A percentile compares a stretch with the other conserved stretches of the same genome.
Evolutionary conservation across 2,113 vertebrate genomes (phyloP).

Genomic region (Syngnathoides biaculeatus): DNA sequence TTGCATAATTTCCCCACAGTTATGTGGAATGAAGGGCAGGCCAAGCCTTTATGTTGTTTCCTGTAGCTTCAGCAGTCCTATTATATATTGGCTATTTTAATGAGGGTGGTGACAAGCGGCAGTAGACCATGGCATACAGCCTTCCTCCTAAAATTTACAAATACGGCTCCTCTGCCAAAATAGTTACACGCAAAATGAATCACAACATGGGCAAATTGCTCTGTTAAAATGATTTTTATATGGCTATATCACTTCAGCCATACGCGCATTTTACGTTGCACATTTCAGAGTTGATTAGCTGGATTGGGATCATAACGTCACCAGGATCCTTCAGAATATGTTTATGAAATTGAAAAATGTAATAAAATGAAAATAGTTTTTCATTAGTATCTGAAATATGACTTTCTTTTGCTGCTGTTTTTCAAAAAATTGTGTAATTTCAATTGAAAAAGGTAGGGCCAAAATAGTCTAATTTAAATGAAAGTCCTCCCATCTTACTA

Average conservation of each 20-base stretch:
- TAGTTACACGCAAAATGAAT: neutral
- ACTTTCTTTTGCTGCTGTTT: no score
- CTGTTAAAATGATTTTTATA: neutral
- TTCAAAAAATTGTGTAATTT: no score
- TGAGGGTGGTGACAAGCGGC: conserved; percentile 6
- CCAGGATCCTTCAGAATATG: no score
- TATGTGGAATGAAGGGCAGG: conserved; percentile 58
- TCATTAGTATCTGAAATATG: no score
- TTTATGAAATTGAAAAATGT: no score
- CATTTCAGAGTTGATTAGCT: no score
- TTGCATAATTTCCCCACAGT: conserved; percentile 51
- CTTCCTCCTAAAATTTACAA: neutral
- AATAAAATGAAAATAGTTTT: no score
- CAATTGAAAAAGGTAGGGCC: no score
- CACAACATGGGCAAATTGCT: neutral
- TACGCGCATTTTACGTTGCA: no score
- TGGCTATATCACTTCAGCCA: no score
- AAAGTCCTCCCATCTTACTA: neutral
- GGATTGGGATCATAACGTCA: no score
- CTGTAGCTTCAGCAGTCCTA: conserved; percentile 27
- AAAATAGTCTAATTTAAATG: neutral
- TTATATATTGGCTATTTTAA: conserved; percentile 41
- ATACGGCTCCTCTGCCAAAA: neutral
- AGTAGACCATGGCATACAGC: conserved; percentile 6
- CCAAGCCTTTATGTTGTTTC: conserved; percentile 38